These are phyloP conservation scores for Macropis europaea DNA, from an alignment of 2,888 invertebrate genomes.

Conservation along the genomic window DNA sequence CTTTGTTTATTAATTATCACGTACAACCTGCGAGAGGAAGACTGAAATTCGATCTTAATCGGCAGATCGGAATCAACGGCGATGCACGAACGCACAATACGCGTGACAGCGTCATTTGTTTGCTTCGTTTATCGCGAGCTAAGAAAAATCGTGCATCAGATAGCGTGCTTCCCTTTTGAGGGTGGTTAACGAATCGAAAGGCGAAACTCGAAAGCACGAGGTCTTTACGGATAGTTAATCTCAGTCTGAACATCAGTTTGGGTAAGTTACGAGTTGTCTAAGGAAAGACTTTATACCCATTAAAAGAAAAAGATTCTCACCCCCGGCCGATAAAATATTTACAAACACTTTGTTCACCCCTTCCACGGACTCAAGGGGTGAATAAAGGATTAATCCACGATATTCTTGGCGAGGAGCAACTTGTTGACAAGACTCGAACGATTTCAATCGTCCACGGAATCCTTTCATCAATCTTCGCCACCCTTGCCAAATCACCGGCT, in stretches of 20 bases:
- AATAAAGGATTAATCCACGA: too few species aligned
- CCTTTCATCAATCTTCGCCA: constrained; percentile 76
- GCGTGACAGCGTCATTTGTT: constrained; percentile 41
- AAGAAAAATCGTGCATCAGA: constrained; percentile 29
- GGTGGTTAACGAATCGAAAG: too few species aligned
- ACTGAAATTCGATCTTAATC: constrained; percentile 61
- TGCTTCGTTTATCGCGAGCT: constrained; percentile 30
- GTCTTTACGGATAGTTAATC: too few species aligned
- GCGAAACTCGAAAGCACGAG: too few species aligned
- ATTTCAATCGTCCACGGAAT: constrained; percentile 70
- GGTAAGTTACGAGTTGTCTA: too few species aligned
- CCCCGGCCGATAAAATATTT: too few species aligned
- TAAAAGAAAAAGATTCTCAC: background rate
- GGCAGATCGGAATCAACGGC: constrained; percentile 37
- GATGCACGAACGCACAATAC: constrained; percentile 56
- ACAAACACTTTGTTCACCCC: too few species aligned
- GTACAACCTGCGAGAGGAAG: constrained; percentile 19
- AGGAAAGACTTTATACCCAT: too few species aligned
- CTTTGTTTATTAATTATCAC: constrained; percentile 72
- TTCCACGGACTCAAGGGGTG: too few species aligned
- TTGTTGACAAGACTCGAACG: constrained; percentile 45
- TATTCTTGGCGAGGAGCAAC: constrained; percentile 26
- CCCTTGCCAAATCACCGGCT: constrained; percentile 73
- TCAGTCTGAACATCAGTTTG: too few species aligned
- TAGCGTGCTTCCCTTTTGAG: background rate